Evolutionary conservation across 2,888 invertebrate genomes (phyloP).

Genomic region (Tachina lurida): DNA sequence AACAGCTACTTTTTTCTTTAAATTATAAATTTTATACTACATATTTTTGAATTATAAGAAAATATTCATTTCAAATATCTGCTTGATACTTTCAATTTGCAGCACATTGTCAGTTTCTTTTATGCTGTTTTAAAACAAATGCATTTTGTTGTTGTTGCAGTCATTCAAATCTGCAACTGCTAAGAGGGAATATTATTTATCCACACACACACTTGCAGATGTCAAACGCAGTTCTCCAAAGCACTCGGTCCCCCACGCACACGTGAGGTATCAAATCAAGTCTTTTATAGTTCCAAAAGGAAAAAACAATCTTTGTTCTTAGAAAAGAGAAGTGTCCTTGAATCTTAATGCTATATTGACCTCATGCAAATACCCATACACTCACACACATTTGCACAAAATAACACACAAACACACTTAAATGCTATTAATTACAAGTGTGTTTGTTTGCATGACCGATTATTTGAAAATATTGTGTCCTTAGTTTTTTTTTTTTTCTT

Average conservation of each 20-base stretch:
- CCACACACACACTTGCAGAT: neutral
- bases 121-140: neutral
- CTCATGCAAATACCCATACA: constrained; percentile 47
- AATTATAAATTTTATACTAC: too few species aligned
- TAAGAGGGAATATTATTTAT: constrained; percentile 45
- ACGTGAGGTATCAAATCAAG: neutral
- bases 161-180: constrained; percentile 54
- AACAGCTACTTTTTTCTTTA: neutral
- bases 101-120: neutral
- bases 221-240: neutral
- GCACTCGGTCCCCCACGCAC: neutral
- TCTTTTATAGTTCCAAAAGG: neutral
- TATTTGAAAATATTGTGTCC: constrained; percentile 46
- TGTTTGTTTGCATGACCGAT: constrained; percentile 24
- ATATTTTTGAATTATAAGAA: too few species aligned
- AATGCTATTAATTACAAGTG: constrained; percentile 59
- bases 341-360: constrained; percentile 69
- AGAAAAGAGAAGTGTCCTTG: constrained; percentile 63
- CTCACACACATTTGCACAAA: constrained; percentile 29
- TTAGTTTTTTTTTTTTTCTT: constrained; percentile 11
- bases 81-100: neutral
- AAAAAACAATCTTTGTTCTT: constrained; percentile 39
- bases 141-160: neutral
- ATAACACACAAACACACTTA: constrained; percentile 33
- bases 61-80: neutral